Evolutionary conservation across 2,797 vertebrate species (phyloP).

Genomic region (Emydoidea blandingii): DNA sequence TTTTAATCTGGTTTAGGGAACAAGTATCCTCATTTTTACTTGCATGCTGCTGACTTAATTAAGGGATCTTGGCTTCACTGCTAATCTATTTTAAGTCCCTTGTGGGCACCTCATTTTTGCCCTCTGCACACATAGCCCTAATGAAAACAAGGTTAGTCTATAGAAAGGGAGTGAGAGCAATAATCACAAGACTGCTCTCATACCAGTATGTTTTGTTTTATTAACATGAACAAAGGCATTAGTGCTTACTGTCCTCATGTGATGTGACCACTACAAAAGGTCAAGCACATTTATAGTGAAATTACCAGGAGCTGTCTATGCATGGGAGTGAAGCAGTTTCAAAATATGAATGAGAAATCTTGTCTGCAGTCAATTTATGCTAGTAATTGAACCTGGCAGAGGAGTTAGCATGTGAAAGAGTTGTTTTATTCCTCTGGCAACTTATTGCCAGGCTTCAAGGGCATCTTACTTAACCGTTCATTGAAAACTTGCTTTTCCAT

Average conservation of each 20-base stretch:
- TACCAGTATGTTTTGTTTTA: background rate
- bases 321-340: background rate
- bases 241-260: background rate
- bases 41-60: background rate
- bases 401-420: background rate
- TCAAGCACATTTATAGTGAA: background rate
- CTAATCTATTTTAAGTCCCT: background rate
- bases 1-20: background rate
- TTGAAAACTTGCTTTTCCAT: background rate
- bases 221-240: background rate
- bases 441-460: background rate
- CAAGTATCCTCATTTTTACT: background rate
- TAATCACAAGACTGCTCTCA: constrained; percentile 60
- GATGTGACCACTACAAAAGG: background rate
- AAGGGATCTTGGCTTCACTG: background rate
- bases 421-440: background rate
- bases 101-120: background rate
- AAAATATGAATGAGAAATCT: rapidly evolving
- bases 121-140: constrained; percentile 35
- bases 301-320: background rate
- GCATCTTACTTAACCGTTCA: background rate
- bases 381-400: background rate
- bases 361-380: background rate
- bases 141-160: constrained; percentile 27
- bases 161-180: background rate